A percentile compares a stretch with the other conserved stretches of the same genome.
phyloP scores from a whole-genome alignment of 1,140 invertebrate species.

The Ruditapes philippinarum region DNA sequence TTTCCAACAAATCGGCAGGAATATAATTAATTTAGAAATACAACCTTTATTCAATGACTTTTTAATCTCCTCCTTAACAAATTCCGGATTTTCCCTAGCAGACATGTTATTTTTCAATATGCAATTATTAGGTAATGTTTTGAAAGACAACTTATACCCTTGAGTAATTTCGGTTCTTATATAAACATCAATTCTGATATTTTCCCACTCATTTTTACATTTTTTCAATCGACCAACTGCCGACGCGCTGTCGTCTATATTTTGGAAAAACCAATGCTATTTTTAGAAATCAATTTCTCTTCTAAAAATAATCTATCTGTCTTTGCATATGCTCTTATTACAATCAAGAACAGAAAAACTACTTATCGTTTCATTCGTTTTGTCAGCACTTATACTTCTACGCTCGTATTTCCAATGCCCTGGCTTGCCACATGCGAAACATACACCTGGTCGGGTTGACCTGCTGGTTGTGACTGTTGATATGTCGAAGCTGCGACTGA shows the following conservation, averaged over 20 bases:
- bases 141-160: constrained; percentile 65
- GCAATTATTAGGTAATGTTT: constrained; percentile 18
- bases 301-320: neutral
- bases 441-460: too few relatives aligned
- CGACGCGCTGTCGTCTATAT: too few relatives aligned
- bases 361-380: neutral
- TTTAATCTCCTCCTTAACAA: constrained; percentile 45
- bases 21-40: neutral
- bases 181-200: neutral
- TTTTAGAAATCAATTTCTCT: too few relatives aligned
- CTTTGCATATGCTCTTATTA: neutral
- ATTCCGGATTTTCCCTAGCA: constrained; percentile 35
- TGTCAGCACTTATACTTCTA: neutral
- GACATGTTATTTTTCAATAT: constrained; percentile 63
- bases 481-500: too few relatives aligned
- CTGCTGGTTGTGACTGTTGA: too few relatives aligned
- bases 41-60: constrained; percentile 50
- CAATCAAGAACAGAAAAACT: constrained; percentile 10
- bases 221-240: constrained; percentile 20
- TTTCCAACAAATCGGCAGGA: constrained; percentile 45
- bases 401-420: neutral
- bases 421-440: neutral
- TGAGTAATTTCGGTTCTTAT: constrained; percentile 39
- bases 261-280: too few relatives aligned
- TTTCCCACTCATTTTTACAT: constrained; percentile 25